Base-by-base conservation (phyloP, 2,113 vertebrate species). In the Clarias batrachus region DNA sequence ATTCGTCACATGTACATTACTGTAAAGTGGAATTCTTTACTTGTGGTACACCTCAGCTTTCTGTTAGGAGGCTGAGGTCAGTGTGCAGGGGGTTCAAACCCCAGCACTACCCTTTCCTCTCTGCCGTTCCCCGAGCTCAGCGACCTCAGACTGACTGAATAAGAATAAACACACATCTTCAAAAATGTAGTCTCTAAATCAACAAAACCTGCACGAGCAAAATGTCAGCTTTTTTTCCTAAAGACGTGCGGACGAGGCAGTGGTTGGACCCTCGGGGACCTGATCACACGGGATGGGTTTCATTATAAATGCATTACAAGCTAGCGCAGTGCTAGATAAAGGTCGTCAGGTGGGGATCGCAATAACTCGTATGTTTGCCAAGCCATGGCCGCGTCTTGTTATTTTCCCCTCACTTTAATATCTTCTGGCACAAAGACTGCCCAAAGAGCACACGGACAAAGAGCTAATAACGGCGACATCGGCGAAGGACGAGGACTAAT, bases 371-470 rank as follows among this genome's bases (percentile, higher is more conserved):
- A 68, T 16, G 65, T 12, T 10, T 11, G 70, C 25, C 16, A 33
- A 68, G 66, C 52, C 68, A 37, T 41, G 17, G 37, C 3, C 37
- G 23, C 37, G 30, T 21, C 33, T 85, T 57, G 82, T 87, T 87
- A 79, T 86, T 30, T 68, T 60, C n/a, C 60, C 37, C 70, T 10
- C 77, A 74, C 56, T 4, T 41, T 86, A 90, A 89, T 82, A 81
- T 86, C 84, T 82, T 37, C 74, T 77, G 6, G 30, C 54, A 71
- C 14, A 68, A 60, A 86, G 41, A 62, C 52, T 66, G 68, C 16
- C 10, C 41, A 21, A 83, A n/a, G 14, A 37, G 52, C 56, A 56
- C 27, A n/a, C 16, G 23, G 76, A 78, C 76, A 68, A 68, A 90
- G 57, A 17, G 27, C 76, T 81, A 62, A 87, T 84, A 80, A 87